Percentiles rank a stretch among this genome's conserved stretches.
These are phyloP conservation scores for Pollachius pollachius DNA, from an alignment of 2,113 vertebrate genomes.

Conservation along the genomic window DNA sequence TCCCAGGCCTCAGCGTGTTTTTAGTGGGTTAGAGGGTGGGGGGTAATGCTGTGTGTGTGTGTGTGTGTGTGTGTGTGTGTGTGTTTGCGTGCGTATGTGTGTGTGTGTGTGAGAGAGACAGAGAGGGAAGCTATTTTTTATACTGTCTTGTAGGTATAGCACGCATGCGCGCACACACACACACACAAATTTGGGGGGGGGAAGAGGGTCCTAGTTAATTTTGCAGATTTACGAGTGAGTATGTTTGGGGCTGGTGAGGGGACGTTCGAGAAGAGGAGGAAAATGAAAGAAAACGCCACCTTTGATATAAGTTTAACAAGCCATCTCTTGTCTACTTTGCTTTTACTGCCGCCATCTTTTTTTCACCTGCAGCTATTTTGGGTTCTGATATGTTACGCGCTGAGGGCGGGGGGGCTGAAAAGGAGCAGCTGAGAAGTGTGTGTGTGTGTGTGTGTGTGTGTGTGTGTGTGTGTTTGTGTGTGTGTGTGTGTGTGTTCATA, in stretches of 20 bases:
- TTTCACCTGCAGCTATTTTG: slow-evolving; percentile 41
- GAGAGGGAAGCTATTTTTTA: not conserved
- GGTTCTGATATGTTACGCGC: slow-evolving; percentile 53
- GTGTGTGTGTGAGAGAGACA: too few relatives aligned
- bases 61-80: too few relatives aligned
- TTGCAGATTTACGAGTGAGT: slow-evolving; percentile 30
- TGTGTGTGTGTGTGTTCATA: slow-evolving; percentile 5
- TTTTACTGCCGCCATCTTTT: slow-evolving; percentile 17
- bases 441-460: slow-evolving; percentile 3
- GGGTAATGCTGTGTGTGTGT: not conserved
- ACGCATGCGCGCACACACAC: not conserved
- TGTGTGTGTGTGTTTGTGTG: not conserved
- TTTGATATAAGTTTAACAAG: slow-evolving; percentile 53
- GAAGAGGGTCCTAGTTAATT: slow-evolving; percentile 20
- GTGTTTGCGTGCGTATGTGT: too few relatives aligned
- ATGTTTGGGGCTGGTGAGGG: slow-evolving; percentile 14
- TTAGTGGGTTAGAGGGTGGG: not conserved
- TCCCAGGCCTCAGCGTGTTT: slow-evolving; percentile 29
- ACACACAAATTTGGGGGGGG: not conserved
- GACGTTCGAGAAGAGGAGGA: slow-evolving; percentile 9
- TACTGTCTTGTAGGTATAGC: too few relatives aligned
- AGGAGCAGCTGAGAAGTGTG: slow-evolving; percentile 55
- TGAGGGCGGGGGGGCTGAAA: slow-evolving; percentile 46
- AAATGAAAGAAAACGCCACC: slow-evolving; percentile 33
- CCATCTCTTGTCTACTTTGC: slow-evolving; percentile 40